Evolutionary conservation across 1,140 invertebrate genomes (phyloP).

Genomic region (Drosophila lacertosa): DNA sequence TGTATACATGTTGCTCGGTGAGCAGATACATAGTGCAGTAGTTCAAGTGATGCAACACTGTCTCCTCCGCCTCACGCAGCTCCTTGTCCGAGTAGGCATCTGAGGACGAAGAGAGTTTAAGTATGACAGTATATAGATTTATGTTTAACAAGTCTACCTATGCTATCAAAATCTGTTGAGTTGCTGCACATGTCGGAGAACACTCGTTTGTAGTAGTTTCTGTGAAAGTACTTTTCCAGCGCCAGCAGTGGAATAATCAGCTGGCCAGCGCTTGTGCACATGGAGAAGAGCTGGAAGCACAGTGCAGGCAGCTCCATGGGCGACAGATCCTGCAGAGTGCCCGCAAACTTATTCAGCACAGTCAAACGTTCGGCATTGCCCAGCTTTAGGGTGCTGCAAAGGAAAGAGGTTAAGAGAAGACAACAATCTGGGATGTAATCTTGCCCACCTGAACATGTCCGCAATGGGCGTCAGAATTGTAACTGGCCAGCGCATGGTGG

Average conservation of each 20-base stretch:
- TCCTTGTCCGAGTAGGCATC: constrained; percentile 81
- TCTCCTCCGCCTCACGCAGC: constrained; percentile 77
- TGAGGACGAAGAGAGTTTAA: constrained; percentile 13
- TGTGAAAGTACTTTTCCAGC: constrained; percentile 84
- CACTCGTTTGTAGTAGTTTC: constrained; percentile 83
- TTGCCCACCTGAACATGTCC: constrained; percentile 84
- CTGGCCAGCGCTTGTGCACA: constrained; percentile 80
- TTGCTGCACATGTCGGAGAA: constrained; percentile 79
- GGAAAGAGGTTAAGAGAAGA: background rate
- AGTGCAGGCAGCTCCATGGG: constrained; percentile 84
- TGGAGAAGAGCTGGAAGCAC: constrained; percentile 84
- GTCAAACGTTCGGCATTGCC: constrained; percentile 79
- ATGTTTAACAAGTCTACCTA: constrained; percentile 64
- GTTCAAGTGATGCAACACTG: constrained; percentile 78
- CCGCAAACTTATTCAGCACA: constrained; percentile 84
- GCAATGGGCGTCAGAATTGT: constrained; percentile 83
- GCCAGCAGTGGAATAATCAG: constrained; percentile 79
- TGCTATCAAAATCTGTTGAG: constrained; percentile 83
- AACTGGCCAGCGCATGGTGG: constrained; percentile 81
- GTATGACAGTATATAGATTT: background rate
- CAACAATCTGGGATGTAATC: background rate
- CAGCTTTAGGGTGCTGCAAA: constrained; percentile 63
- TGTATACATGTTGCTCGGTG: constrained; percentile 64
- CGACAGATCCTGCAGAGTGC: constrained; percentile 82
- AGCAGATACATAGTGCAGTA: constrained; percentile 79